A percentile compares a stretch with the other conserved stretches of the same genome.
Evolutionary conservation across 2,113 vertebrate species (phyloP).

Genomic region (Hirundichthys speculiger): DNA sequence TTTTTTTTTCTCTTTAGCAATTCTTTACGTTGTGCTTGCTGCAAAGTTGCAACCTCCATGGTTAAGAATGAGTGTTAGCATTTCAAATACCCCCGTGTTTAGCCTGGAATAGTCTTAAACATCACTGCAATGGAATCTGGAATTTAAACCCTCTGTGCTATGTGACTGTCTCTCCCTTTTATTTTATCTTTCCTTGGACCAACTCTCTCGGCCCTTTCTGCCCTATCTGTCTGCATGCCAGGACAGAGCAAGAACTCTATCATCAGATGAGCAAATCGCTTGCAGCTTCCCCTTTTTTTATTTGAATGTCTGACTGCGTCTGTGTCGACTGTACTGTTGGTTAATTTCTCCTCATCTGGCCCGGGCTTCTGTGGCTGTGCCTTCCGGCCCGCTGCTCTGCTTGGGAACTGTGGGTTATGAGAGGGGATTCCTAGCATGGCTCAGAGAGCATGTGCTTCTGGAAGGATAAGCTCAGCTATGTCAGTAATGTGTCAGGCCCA

Average conservation of each 20-base stretch:
- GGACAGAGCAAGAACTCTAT: slow-evolving; percentile 6
- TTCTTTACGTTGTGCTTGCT: not conserved
- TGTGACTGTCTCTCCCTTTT: slow-evolving; percentile 23
- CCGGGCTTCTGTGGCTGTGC: slow-evolving; percentile 37
- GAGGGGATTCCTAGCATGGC: slow-evolving; percentile 66
- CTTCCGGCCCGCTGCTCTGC: slow-evolving; percentile 41
- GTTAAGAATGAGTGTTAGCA: slow-evolving; percentile 14
- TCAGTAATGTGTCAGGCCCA: slow-evolving; percentile 66
- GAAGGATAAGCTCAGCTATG: slow-evolving; percentile 74
- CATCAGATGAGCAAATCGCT: slow-evolving; percentile 16
- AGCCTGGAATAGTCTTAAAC: slow-evolving; percentile 28
- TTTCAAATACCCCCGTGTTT: slow-evolving; percentile 36
- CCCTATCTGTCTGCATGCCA: slow-evolving; percentile 38
- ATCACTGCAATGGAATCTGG: slow-evolving; percentile 57
- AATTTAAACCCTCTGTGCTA: slow-evolving; percentile 48
- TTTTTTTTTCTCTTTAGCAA: not conserved
- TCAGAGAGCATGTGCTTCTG: slow-evolving; percentile 68
- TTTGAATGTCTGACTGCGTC: slow-evolving; percentile 22
- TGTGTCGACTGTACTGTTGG: slow-evolving; percentile 8
- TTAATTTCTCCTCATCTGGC: slow-evolving; percentile 14
- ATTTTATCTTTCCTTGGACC: slow-evolving; percentile 55
- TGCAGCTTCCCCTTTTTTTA: slow-evolving; percentile 17
- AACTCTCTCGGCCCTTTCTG: slow-evolving; percentile 22
- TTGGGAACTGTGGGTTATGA: slow-evolving; percentile 31
- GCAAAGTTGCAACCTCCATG: not conserved